phyloP scores from a whole-genome alignment of 2,888 invertebrate genomes.

The Seira sanloemensis region DNA sequence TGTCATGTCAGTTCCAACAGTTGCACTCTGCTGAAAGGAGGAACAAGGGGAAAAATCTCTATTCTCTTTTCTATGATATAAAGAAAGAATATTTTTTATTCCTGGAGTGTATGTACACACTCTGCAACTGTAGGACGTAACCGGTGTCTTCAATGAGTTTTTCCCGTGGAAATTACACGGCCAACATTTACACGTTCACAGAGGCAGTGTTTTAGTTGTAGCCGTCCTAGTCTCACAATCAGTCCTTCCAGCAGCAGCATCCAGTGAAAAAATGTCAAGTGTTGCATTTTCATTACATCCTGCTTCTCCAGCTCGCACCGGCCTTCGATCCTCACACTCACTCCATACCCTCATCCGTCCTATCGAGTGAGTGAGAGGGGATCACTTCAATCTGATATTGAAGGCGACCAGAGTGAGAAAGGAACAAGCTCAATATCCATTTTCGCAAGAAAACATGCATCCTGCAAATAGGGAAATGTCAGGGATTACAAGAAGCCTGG shows the following conservation, averaged over 20 bases:
- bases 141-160: background rate
- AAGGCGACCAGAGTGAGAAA: no score
- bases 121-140: background rate
- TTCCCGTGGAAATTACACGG: background rate
- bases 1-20: constrained; percentile 48
- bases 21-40: no score
- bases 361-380: background rate
- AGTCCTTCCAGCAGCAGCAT: no score
- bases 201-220: background rate
- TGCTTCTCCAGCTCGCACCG: background rate
- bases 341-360: background rate
- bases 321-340: no score
- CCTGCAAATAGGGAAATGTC: background rate
- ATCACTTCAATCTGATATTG: background rate
- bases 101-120: no score
- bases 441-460: background rate
- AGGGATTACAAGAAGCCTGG: background rate
- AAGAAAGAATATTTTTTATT: no score
- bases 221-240: no score
- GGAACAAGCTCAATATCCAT: background rate
- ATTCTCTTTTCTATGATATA: no score
- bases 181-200: background rate
- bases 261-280: background rate
- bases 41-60: no score
- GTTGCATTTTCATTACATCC: background rate